These are phyloP conservation scores for Delphinus delphis DNA, from an alignment of 2,113 vertebrate genomes.

Conservation along the genomic window DNA sequence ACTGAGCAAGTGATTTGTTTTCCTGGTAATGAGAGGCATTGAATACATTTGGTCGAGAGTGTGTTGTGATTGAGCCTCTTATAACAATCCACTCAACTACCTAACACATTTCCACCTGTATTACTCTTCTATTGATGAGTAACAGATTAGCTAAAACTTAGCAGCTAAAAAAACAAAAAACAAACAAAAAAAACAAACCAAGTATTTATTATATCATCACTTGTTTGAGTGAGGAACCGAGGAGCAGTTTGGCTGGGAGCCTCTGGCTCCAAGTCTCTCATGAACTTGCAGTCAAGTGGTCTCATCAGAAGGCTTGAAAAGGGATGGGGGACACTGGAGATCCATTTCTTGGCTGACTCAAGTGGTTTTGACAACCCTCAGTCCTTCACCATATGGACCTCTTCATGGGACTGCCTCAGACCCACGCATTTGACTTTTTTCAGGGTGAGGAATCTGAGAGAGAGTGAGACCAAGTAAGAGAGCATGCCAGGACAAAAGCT, in stretches of 20 bases:
- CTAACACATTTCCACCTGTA: neutral
- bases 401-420: neutral
- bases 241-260: neutral
- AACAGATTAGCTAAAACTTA: neutral
- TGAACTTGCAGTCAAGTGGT: neutral
- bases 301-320: neutral
- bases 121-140: neutral
- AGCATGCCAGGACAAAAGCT: neutral
- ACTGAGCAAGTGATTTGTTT: neutral
- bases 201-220: neutral
- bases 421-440: neutral
- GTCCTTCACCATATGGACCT: neutral
- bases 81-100: neutral
- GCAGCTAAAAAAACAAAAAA: neutral
- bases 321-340: fast-evolving
- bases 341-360: neutral
- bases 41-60: neutral
- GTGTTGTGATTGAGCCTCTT: neutral
- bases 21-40: neutral
- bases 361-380: neutral
- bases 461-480: neutral
- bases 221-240: neutral
- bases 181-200: neutral
- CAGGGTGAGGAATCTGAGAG: neutral
- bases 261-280: neutral